phyloP scores from a whole-genome alignment of 2,888 invertebrate species.

The Bombylius discolor region DNA sequence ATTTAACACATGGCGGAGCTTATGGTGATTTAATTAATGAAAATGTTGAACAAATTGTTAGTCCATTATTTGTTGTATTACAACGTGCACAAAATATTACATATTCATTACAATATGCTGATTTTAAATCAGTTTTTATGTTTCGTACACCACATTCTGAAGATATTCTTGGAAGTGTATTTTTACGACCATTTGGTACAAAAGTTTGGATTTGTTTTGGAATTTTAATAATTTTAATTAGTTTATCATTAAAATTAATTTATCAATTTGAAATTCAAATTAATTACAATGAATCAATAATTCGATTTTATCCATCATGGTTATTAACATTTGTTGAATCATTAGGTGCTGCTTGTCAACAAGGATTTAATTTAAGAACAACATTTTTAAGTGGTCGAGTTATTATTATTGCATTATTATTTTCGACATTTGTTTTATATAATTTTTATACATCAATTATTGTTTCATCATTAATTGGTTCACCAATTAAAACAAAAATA shows the following conservation, averaged over 20 bases:
- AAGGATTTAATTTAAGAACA: conserved; percentile 37
- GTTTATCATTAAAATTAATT: conserved; percentile 28
- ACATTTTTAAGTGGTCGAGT: conserved; percentile 34
- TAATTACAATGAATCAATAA: conserved; percentile 2
- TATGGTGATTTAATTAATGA: conserved; percentile 23
- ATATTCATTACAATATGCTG: conserved; percentile 16
- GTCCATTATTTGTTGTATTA: conserved; percentile 17
- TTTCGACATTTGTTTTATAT: conserved; percentile 40
- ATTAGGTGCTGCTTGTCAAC: conserved; percentile 39
- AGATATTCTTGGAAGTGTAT: conserved; percentile 44
- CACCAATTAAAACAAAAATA: conserved; percentile 40
- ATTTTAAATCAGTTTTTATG: conserved; percentile 38
- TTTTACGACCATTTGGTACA: conserved; percentile 43
- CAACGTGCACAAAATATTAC: conserved; percentile 17
- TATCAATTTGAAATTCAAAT: conserved; percentile 24
- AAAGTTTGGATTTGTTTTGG: conserved; percentile 43
- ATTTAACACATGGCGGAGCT: conserved; percentile 21
- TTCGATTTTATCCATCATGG: conserved; percentile 25
- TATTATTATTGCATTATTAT: conserved; percentile 23
- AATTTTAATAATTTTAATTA: conserved; percentile 27
- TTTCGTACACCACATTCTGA: conserved; percentile 45
- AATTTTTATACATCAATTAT: conserved; percentile 51
- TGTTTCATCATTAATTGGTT: conserved; percentile 46
- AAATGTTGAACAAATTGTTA: conserved; percentile 20
- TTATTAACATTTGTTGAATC: conserved; percentile 32